Evolutionary conservation across 2,113 vertebrate genomes (phyloP).

Genomic region (Salminus brasiliensis): DNA sequence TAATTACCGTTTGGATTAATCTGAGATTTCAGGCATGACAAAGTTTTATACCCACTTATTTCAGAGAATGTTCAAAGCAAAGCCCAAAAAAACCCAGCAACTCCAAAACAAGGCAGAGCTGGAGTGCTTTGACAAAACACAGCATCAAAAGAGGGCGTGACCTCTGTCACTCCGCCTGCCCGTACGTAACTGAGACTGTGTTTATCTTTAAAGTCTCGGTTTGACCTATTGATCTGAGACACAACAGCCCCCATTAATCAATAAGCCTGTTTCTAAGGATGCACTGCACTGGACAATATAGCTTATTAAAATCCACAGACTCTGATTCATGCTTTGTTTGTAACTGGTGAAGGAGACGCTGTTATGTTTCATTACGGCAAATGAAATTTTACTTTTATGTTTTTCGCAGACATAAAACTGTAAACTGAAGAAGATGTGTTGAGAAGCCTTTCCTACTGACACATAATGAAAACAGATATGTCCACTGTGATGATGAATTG

Average conservation of each 20-base stretch:
- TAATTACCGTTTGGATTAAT: constrained; percentile 47
- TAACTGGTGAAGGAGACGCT: too few species aligned
- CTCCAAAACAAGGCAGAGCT: neutral
- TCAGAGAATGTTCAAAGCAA: constrained; percentile 17
- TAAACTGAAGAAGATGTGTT: too few species aligned
- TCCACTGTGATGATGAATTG: too few species aligned
- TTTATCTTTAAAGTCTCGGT: constrained; percentile 22
- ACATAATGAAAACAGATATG: too few species aligned
- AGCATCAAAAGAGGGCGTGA: constrained; percentile 29
- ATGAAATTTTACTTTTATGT: too few species aligned
- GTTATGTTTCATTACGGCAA: too few species aligned
- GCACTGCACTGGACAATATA: neutral
- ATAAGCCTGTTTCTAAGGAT: constrained; percentile 14
- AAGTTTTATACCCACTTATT: constrained; percentile 13
- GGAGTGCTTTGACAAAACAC: neutral
- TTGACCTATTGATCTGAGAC: constrained; percentile 40
- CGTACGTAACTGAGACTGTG: neutral
- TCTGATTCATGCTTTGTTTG: too few species aligned
- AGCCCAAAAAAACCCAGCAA: too few species aligned
- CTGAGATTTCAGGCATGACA: constrained; percentile 48
- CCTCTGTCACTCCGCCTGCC: constrained; percentile 9
- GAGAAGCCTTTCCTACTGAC: too few species aligned
- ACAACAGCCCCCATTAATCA: neutral
- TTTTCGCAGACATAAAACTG: too few species aligned
- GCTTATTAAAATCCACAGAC: neutral